Base-by-base conservation (phyloP, 2,113 vertebrate genomes). In the Irena cyanogastra region DNA sequence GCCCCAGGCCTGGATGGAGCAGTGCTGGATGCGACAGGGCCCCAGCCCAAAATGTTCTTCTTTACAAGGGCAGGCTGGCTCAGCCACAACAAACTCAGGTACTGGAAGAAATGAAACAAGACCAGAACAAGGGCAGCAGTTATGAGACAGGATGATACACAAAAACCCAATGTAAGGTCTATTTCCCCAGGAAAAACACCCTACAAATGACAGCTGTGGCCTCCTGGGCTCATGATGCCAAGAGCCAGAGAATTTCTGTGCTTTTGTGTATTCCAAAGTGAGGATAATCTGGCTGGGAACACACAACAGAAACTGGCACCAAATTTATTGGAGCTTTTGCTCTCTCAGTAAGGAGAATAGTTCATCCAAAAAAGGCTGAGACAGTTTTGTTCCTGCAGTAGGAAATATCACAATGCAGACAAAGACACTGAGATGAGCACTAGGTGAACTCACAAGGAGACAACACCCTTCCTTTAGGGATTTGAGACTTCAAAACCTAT, bases 1-100 rank as follows among this genome's bases (percentile, higher is more conserved):
- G 44, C 92, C 95, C 75, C 68, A 91, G 45, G 93, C 91, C 23
- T 68, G 63, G 41, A 97, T 24, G 41, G 90, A 95, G 87, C 97
- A 98, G 1, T 7, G 52, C 1, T 60, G 89, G 39, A 75, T 28
- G 4, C 3, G 13, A 53, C 96, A 98, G 7, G 28, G 23, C 1
- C 0, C 16, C 22, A 30, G 66, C 52, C 41, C 20, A 3, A 16
- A 33, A 26, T 50, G 8, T 28, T 74, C 71, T 12, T 77, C 91
- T 79, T 80, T 56, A 37, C 97, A 97, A 68, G 47, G 15, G 13
- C 97, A 98, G 22, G 28, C 11, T 49, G 94, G 86, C 17, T 95
- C 92, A 65, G 75, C 95, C 80, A 97, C 33, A 6, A 86, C 71
- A 23, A 97, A 97, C 7, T 47, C 84, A 0, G 96, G 94, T 3